Base-by-base conservation (phyloP, 35 echinoderm and acorn worm species). In the Eucidaris tribuloides region DNA sequence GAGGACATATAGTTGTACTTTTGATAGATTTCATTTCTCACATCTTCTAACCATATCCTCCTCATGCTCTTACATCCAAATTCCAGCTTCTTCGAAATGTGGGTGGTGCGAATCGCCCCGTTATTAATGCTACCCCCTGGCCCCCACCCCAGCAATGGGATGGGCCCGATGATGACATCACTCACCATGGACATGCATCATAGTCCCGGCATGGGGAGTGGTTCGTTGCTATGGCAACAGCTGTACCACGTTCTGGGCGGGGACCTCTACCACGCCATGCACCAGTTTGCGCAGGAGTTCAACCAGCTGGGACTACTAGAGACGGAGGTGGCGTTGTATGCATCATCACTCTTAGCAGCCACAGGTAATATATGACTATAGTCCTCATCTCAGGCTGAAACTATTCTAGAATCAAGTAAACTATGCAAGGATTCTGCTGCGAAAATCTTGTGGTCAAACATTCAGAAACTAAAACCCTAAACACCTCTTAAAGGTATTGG, bases 81-180 rank as follows among this genome's bases (percentile, higher is more conserved):
- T n/a, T n/a, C n/a, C 2, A 92, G 90, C 52, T 97, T 97, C 79
- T 97, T 93, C 62, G 90, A 97, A 43, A 58, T 97, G 33, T 97
- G 90, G 90, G 79, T 97, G 2, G 61, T 97, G 17, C 68, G 94
- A 58, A 87, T 96, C 24, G 86, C 93, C 42, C 82, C 81, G 7
- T 74, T 96, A 20, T 42, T 91, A 32, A 79, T 88, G 46, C 38
- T 74, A 14, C 63, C 89, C 28, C 24, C 80, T 17, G 68, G 74
- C 46, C 45, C 83, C 54, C 82, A 66, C n/a, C 42, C 45, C 31
- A 89, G 54, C 71, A 85, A 89, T 35, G 84, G 90, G 54, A 85
- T 92, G 78, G 68, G 65, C 13, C 82, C 72, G 46, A 56, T 59
- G 82, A 83, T 79, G 64, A 38, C 66, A 41, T 74, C 89, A 56